Evolutionary conservation across 2,888 invertebrate genomes (phyloP).

Genomic region (Cryptocephalus moraei): DNA sequence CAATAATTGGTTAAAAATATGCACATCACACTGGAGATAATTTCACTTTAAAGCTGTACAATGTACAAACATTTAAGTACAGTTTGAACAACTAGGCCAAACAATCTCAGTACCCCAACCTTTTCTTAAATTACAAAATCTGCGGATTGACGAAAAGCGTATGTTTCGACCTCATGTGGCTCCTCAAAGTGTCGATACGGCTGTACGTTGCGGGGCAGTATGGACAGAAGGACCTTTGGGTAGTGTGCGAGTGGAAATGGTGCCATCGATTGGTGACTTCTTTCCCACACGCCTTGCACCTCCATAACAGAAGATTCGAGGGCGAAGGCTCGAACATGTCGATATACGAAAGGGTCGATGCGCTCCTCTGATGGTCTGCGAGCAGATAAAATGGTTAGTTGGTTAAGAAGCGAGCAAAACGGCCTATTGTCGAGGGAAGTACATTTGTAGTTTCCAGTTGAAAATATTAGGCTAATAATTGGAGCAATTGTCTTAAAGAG

Average conservation of each 20-base stretch:
- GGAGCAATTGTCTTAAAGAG: too few species aligned
- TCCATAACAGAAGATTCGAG: slow-evolving; percentile 64
- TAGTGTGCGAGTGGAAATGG: slow-evolving; percentile 76
- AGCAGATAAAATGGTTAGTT: slow-evolving; percentile 10
- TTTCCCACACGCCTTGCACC: slow-evolving; percentile 74
- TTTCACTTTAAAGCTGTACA: too few species aligned
- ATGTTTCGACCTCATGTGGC: slow-evolving; percentile 72
- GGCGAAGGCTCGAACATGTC: slow-evolving; percentile 69
- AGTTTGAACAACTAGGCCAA: too few species aligned
- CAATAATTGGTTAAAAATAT: too few species aligned
- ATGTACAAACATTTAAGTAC: too few species aligned
- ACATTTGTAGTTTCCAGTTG: background rate
- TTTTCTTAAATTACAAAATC: too few species aligned
- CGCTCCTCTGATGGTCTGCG: slow-evolving; percentile 9
- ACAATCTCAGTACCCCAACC: too few species aligned
- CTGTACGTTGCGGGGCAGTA: slow-evolving; percentile 81
- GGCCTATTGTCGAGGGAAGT: background rate
- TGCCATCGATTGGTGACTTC: slow-evolving; percentile 77
- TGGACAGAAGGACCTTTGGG: slow-evolving; percentile 70
- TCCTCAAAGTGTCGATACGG: slow-evolving; percentile 76
- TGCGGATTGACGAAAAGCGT: slow-evolving; percentile 18
- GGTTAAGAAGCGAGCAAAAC: background rate
- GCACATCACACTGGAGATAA: too few species aligned
- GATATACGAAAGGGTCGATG: slow-evolving; percentile 57
- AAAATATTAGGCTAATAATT: background rate